Base-by-base conservation (phyloP, 2,888 invertebrate species). In the Acleris cristana region DNA sequence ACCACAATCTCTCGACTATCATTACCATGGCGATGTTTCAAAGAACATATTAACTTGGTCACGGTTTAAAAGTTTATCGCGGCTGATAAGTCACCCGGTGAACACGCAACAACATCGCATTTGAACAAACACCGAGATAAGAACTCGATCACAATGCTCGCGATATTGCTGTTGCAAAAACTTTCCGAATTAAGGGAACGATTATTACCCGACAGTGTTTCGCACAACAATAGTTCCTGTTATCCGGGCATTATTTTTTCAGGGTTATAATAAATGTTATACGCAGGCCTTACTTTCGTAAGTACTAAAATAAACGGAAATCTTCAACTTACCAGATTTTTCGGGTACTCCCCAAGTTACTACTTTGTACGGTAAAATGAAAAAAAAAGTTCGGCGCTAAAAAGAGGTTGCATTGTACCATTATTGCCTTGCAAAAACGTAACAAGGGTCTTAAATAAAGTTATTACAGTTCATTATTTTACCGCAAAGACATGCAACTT, bases 131-230 rank as follows among this genome's bases (percentile, higher is more conserved):
- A 48, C 55, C 21, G n/a, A 56, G 63, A 64, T 64, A 58, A 64
- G 30, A 64, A 52, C 58, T 58, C 44, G 48, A 48, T 58, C 48
- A 58, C 18, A 58, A 44, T 57, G 19, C 44, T 45, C 10, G 44
- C 54, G 40, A 68, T 68, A 64, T 64, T 64, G 58, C 64, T 53
- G 48, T 64, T 44, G 54, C 59, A 65, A 61, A 65, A 65, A 65
- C 65, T 65, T 65, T 65, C 49, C 51, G 51, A 40, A 61, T 65
- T 44, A 65, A 61, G 44, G 21, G 40, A 65, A 65, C 51, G 65
- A 60, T 65, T 65, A 65, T 65, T 65, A 56, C 55, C 65, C 61
- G 19, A 18, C 58, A 52, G 58, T 49, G 56, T 56, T 65, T 61
- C 40, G 65, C 30, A 30, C 49, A 65, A 61, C 48, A 67, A 63